A percentile compares a stretch with the other conserved stretches of the same genome.
Conservation (phyloP, 2,797 vertebrate genomes). For the Argyrosomus regius region DNA sequence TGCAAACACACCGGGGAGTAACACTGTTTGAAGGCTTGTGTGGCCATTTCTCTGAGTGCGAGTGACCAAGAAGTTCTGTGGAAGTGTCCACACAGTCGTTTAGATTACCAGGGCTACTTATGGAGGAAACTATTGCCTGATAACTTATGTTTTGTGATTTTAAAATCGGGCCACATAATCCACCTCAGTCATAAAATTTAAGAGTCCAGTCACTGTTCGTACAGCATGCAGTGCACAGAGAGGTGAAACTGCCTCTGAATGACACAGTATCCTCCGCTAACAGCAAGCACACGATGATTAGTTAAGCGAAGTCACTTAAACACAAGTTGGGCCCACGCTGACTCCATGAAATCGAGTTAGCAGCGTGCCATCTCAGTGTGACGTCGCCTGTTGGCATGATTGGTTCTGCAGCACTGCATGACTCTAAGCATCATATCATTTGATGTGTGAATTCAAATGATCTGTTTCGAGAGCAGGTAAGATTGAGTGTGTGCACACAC, state of each 20-base stretch:
- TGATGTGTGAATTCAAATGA: slow-evolving; percentile 12
- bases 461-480: slow-evolving; percentile 38
- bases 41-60: slow-evolving; percentile 6
- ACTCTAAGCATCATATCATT: slow-evolving; percentile 12
- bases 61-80: slow-evolving; percentile 7
- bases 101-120: not conserved
- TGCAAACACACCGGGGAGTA: slow-evolving; percentile 36
- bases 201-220: too few species aligned
- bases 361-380: not conserved
- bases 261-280: not conserved
- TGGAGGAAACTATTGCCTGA: not conserved
- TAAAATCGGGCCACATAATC: not conserved
- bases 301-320: not conserved
- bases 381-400: slow-evolving; percentile 27
- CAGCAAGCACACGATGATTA: not conserved
- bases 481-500: slow-evolving; percentile 24
- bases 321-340: not conserved
- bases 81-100: not conserved
- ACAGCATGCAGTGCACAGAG: not conserved
- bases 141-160: not conserved
- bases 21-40: slow-evolving; percentile 23
- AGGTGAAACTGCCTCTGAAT: not conserved
- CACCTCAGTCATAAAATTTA: too few species aligned
- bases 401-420: slow-evolving; percentile 37
- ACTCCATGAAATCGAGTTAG: not conserved